Evolutionary conservation across 2,797 vertebrate genomes (phyloP), one percentile per base, ranked within the genome.

Genomic region (Helostoma temminkii): DNA sequence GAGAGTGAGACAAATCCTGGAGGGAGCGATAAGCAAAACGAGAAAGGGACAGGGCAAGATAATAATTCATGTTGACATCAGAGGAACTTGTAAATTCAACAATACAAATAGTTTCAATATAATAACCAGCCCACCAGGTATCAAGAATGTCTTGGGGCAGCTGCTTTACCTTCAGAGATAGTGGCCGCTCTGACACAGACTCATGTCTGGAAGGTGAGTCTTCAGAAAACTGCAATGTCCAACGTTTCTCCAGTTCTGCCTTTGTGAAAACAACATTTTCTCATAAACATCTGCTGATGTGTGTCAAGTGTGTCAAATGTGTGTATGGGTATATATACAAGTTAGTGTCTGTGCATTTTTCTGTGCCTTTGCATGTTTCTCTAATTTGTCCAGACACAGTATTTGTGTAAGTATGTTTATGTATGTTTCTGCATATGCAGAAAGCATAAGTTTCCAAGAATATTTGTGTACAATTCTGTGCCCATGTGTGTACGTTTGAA

Each of bases 221-320:
- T 50, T 93, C 70, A 74, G 91, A 80, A 86, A 94, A 83, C 32
- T 84, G 84, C 64, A 85, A 58, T 54, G 78, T 90, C 95, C 96
- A 96, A 81, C 92, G 91, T 79, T 66, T 87, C 70, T 96, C 95
- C 83, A 96, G 85, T 2, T 72, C 85, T 74, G 88, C 89, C 96
- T 98, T 83, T 80, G 83, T 41, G 70, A 21, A 93, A 89, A 39
- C 36, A 58, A 77, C 61, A 66, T 46, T 1, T 42, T 30, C 36
- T 52, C 9, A 11, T 28, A 24, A 18, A 36, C 10, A 71, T 55
- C 22, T 55, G 42, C 55, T 28, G 1, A 47, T 32, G 16, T 45
- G 7, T 37, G 11, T 48, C 50, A 15, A 19, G 26, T 48, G 45
- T n/a, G 48, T 24, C 14, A 5, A 22, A 26, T 45, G 5, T 52